Evolutionary conservation across 2,888 invertebrate genomes (phyloP).

Genomic region (Margaritifera margaritifera): DNA sequence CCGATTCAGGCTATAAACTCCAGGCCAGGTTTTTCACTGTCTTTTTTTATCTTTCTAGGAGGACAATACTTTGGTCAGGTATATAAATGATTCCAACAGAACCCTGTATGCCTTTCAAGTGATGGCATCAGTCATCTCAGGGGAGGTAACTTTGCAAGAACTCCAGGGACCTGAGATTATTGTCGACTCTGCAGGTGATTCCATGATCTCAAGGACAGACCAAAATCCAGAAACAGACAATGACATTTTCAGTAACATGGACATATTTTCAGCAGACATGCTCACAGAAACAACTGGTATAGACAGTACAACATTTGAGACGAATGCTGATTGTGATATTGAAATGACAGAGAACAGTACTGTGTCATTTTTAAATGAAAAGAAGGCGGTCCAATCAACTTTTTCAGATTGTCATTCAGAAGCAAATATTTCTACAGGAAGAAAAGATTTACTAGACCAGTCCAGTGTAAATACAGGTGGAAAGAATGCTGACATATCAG

Average conservation of each 20-base stretch:
- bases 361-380: too few relatives aligned
- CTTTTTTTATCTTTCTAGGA: conserved; percentile 72
- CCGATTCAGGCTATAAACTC: not conserved
- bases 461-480: too few relatives aligned
- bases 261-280: conserved; percentile 23
- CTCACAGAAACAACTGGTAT: not conserved
- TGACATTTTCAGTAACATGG: conserved; percentile 41
- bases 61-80: conserved; percentile 76
- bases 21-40: not conserved
- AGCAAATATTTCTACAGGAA: too few relatives aligned
- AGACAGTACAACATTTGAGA: not conserved
- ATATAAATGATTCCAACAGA: conserved; percentile 74
- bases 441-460: too few relatives aligned
- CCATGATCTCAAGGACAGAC: conserved; percentile 7
- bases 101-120: conserved; percentile 70
- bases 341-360: conserved; percentile 12
- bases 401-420: too few relatives aligned
- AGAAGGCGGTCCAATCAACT: too few relatives aligned
- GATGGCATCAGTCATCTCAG: not conserved
- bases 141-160: conserved; percentile 1
- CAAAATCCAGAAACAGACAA: not conserved
- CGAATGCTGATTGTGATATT: conserved; percentile 4
- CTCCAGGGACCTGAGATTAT: not conserved
- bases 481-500: too few relatives aligned
- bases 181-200: too few relatives aligned